Evolutionary conservation across 2,797 vertebrate genomes (phyloP).

Genomic region (Acipenser transmontanus): DNA sequence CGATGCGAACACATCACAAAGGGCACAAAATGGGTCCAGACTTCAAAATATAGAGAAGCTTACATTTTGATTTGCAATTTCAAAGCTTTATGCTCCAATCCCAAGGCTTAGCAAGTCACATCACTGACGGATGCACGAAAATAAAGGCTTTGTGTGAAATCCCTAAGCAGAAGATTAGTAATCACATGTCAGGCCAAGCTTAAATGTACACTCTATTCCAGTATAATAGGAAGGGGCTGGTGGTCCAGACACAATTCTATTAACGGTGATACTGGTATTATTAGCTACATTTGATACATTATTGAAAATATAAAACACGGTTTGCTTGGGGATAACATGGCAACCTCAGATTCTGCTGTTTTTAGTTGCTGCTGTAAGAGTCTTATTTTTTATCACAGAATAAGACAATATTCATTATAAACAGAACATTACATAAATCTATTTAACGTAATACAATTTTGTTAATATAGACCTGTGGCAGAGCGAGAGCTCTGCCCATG

Average conservation of each 20-base stretch:
- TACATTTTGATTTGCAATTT: slow-evolving; percentile 25
- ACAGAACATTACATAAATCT: too few species aligned
- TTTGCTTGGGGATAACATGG: too few species aligned
- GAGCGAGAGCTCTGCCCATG: too few species aligned
- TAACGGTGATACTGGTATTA: too few species aligned
- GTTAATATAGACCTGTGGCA: too few species aligned
- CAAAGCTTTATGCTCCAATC: slow-evolving; percentile 18
- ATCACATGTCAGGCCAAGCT: slow-evolving; percentile 50
- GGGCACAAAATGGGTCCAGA: neutral
- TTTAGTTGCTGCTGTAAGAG: too few species aligned
- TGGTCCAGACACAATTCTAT: neutral
- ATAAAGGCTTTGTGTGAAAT: slow-evolving; percentile 68
- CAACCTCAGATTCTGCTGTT: too few species aligned
- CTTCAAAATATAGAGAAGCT: slow-evolving; percentile 4
- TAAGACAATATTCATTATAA: too few species aligned
- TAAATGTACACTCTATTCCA: slow-evolving; percentile 35
- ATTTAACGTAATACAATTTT: too few species aligned
- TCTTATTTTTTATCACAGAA: too few species aligned
- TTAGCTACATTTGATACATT: too few species aligned
- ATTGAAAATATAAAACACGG: too few species aligned
- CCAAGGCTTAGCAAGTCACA: slow-evolving; percentile 56
- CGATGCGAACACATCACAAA: neutral
- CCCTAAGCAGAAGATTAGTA: slow-evolving; percentile 51
- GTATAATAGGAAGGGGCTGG: slow-evolving; percentile 22
- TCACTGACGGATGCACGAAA: slow-evolving; percentile 58